Evolutionary conservation across 2,113 vertebrate species (phyloP).

Genomic region (Dryoscopus gambensis): DNA sequence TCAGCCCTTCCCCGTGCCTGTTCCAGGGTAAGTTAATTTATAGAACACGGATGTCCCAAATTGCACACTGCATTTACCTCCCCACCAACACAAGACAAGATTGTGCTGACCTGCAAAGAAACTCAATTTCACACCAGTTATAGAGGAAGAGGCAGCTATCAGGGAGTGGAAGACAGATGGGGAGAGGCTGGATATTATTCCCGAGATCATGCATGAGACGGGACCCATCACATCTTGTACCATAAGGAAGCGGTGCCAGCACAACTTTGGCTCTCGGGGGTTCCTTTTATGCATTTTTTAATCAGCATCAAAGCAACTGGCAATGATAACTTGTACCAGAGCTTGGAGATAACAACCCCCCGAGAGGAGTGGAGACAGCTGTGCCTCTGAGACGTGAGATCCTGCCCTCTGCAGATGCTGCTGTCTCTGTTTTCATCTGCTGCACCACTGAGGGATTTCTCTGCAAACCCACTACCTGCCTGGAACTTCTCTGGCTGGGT

Average conservation of each 20-base stretch:
- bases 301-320: not conserved
- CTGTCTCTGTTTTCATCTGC: not conserved
- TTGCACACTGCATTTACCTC: not conserved
- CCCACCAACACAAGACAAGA: not conserved
- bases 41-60: not conserved
- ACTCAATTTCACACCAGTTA: not conserved
- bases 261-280: not conserved
- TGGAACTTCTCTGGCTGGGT: not conserved
- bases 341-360: not conserved
- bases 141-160: not conserved
- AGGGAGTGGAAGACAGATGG: not conserved
- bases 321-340: not conserved
- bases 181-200: constrained; percentile 5
- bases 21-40: not conserved
- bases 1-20: not conserved
- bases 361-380: constrained; percentile 31
- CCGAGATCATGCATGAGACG: not conserved
- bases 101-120: not conserved
- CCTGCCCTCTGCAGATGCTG: constrained; percentile 35
- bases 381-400: not conserved
- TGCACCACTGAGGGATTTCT: not conserved
- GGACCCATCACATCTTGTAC: not conserved
- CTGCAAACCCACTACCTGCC: not conserved
- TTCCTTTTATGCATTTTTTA: not conserved
- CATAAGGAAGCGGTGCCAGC: not conserved